Conservation (phyloP, 2,888 invertebrate genomes). For the Gnatocerus cornutus region DNA sequence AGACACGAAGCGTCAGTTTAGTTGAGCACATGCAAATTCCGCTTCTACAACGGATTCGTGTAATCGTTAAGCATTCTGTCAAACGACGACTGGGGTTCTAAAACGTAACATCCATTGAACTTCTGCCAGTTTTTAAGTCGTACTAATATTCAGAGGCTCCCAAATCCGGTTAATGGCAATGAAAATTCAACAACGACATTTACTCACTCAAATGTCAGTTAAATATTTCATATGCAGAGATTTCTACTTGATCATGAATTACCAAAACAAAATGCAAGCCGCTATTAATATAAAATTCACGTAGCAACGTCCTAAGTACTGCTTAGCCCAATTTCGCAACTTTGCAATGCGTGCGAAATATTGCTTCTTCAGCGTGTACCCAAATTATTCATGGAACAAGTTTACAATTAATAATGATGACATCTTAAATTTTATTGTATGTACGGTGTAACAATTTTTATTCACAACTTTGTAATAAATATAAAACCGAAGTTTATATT, state of each 20-base stretch:
- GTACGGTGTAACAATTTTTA: not conserved
- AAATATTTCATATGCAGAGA: conserved; percentile 30
- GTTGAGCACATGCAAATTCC: conserved; percentile 51
- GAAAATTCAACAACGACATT: conserved; percentile 18
- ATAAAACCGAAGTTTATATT: conserved; percentile 10
- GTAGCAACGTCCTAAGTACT: conserved; percentile 20
- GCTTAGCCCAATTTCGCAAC: conserved; percentile 25
- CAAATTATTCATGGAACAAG: conserved; percentile 15
- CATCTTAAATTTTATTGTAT: conserved; percentile 7
- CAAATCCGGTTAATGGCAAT: conserved; percentile 28
- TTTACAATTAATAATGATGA: conserved; percentile 22
- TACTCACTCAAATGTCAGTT: conserved; percentile 30
- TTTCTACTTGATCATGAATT: conserved; percentile 32
- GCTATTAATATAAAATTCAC: conserved; percentile 35
- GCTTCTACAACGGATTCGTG: conserved; percentile 48
- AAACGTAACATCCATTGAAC: conserved; percentile 49
- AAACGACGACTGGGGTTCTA: conserved; percentile 47
- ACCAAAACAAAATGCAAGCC: conserved; percentile 17
- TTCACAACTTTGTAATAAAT: conserved; percentile 4
- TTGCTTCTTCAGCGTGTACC: conserved; percentile 15
- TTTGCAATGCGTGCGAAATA: conserved; percentile 21
- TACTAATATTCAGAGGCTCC: conserved; percentile 31
- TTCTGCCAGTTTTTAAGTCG: conserved; percentile 9
- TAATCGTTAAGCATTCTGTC: conserved; percentile 53
- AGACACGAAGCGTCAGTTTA: conserved; percentile 48